A percentile compares a stretch with the other conserved stretches of the same genome.
phyloP scores from a whole-genome alignment of 2,797 vertebrate species.

The Nyctibius grandis region DNA sequence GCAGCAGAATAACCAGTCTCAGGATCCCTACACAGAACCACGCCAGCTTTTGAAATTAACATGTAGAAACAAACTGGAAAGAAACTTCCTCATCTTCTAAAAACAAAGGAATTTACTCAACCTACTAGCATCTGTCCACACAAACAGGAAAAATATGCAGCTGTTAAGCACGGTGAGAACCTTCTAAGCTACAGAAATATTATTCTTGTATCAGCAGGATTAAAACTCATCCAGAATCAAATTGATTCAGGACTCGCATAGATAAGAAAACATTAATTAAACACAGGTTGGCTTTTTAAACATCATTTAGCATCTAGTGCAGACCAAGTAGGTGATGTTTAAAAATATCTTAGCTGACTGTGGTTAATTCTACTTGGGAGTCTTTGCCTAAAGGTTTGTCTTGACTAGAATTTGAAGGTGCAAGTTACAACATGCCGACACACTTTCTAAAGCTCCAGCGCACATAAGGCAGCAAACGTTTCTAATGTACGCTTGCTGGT shows the following conservation, averaged over 20 bases:
- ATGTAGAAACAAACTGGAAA: background rate
- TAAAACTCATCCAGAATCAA: slow-evolving; percentile 1
- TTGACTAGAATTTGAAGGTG: slow-evolving; percentile 26
- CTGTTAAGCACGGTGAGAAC: background rate
- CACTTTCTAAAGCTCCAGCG: background rate
- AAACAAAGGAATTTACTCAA: background rate
- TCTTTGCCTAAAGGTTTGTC: slow-evolving; percentile 54
- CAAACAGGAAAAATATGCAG: background rate
- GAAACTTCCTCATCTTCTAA: background rate
- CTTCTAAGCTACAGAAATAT: background rate
- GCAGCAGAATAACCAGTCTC: background rate
- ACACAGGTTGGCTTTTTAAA: slow-evolving; percentile 26
- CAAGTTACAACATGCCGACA: background rate
- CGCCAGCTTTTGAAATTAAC: background rate
- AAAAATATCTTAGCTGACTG: slow-evolving; percentile 59
- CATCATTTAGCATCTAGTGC: slow-evolving; percentile 5
- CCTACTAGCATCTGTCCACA: background rate
- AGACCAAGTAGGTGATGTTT: slow-evolving; percentile 48
- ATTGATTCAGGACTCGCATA: background rate
- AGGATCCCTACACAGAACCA: background rate
- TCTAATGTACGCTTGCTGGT: background rate
- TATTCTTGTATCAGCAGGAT: background rate
- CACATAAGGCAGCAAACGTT: background rate
- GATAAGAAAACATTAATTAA: slow-evolving; percentile 48
- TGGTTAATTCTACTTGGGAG: slow-evolving; percentile 58